phyloP scores from a whole-genome alignment of 2,113 vertebrate genomes.

The Solenodon paradoxus region DNA sequence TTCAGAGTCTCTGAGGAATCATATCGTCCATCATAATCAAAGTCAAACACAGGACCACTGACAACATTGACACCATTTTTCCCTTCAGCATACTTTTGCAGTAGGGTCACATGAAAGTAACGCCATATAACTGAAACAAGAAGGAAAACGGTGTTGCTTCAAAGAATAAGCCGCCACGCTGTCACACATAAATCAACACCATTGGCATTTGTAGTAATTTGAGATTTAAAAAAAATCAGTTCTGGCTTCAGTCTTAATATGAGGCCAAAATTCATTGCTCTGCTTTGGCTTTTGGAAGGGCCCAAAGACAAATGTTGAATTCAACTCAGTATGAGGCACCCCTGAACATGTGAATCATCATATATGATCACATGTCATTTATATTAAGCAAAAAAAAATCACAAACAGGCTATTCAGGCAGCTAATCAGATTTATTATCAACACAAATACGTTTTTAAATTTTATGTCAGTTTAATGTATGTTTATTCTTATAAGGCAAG shows the following conservation, averaged over 20 bases:
- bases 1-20: conserved; percentile 81
- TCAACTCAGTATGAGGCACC: not conserved
- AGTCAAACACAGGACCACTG: conserved; percentile 95
- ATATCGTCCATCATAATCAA: conserved; percentile 88
- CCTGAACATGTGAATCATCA: not conserved
- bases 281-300: not conserved
- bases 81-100: conserved; percentile 83
- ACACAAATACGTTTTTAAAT: conserved; percentile 45
- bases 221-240: not conserved
- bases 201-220: not conserved
- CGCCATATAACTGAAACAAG: conserved; percentile 88
- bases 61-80: conserved; percentile 91
- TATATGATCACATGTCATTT: not conserved
- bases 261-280: not conserved
- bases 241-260: not conserved
- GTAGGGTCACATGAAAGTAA: conserved; percentile 85
- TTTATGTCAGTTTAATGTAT: not conserved
- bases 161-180: not conserved
- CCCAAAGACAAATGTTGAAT: not conserved
- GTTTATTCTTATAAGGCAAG: not conserved
- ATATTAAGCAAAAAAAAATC: not conserved
- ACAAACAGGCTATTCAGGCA: not conserved
- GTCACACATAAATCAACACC: not conserved
- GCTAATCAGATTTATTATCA: not conserved
- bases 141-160: not conserved